Conservation (phyloP, 1,140 invertebrate genomes). For the Laodelphax striatellus region DNA sequence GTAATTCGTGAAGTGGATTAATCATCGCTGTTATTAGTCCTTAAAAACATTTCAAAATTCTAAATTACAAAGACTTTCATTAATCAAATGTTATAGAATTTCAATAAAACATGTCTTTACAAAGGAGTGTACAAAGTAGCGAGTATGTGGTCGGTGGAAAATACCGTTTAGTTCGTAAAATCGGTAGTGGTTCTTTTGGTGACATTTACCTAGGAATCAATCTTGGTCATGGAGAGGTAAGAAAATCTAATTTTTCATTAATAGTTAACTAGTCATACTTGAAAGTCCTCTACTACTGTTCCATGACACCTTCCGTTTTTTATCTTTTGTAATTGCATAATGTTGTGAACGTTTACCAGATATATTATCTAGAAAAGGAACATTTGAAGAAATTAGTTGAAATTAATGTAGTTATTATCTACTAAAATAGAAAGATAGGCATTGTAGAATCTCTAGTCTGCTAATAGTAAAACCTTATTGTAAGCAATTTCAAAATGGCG, state of each 20-base stretch:
- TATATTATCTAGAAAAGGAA: too few relatives aligned
- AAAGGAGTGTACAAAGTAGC: neutral
- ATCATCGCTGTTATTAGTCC: neutral
- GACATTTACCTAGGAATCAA: constrained; percentile 98
- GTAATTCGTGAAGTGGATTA: neutral
- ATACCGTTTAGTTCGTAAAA: constrained; percentile 92
- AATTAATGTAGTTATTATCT: too few relatives aligned
- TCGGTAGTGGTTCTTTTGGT: constrained; percentile 97
- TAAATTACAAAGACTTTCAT: neutral
- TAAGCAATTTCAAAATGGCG: too few relatives aligned
- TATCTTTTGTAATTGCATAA: too few relatives aligned
- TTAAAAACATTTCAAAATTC: neutral
- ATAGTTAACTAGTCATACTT: too few relatives aligned
- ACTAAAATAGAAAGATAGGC: too few relatives aligned
- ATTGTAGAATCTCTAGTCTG: too few relatives aligned
- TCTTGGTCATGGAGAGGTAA: constrained; percentile 88
- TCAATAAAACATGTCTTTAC: neutral
- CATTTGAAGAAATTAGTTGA: too few relatives aligned
- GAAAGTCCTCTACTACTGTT: too few relatives aligned
- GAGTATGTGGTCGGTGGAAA: constrained; percentile 80
- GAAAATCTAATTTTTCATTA: constrained; percentile 8
- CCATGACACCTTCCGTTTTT: too few relatives aligned
- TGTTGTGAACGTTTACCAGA: too few relatives aligned
- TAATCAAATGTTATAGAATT: neutral
- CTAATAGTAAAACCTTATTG: too few relatives aligned